Evolutionary conservation across 2,113 vertebrate species (phyloP), one percentile per base, ranked within the genome.

Genomic region (Herpetotheres cachinnans): DNA sequence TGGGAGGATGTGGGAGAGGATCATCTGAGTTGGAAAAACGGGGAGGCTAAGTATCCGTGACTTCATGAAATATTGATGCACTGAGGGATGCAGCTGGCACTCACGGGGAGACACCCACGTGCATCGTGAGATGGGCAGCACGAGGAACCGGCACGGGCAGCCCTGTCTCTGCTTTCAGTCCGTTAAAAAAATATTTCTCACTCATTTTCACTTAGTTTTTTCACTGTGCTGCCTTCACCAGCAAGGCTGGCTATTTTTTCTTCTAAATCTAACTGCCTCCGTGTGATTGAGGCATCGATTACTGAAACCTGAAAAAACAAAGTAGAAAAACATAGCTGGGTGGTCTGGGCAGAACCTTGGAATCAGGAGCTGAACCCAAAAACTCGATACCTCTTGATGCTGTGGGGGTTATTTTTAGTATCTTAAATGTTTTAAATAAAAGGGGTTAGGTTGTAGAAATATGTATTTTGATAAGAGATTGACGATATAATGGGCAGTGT

Each of bases 351-450:
- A 29, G 70, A 49, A 40, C 24, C 30, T 61, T 1, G 4, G 13
- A 34, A 44, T 17, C 7, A 4, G 77, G 72, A 74, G 78, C 47
- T 88, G 36, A 42, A 30, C 82, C 34, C 29, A 4, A 42, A 54
- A 56, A 16, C 42, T 52, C 1, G 0, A 12, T 12, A 3, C 17
- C 9, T 0, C 49, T 69, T 4, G 27, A 13, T 52, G 61, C 15
- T 4, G 0, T 5, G 44, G 26, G 70, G 10, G 7, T 52, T 85
- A 11, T 58, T 82, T 85, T 52, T 55, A 26, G 56, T 34, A 14
- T 63, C 61, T 47, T 9, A n/a, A 58, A 20, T 70, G 27, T 42
- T 61, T 47, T 24, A 30, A 44, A 26, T 74, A 25, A 40, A 44
- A 90, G 49, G 52, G 52, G 11, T 36, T 34, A 2, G 65, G 25